These are phyloP conservation scores for Drosophila meridiana DNA, from an alignment of 2,888 invertebrate genomes.

Conservation along the genomic window DNA sequence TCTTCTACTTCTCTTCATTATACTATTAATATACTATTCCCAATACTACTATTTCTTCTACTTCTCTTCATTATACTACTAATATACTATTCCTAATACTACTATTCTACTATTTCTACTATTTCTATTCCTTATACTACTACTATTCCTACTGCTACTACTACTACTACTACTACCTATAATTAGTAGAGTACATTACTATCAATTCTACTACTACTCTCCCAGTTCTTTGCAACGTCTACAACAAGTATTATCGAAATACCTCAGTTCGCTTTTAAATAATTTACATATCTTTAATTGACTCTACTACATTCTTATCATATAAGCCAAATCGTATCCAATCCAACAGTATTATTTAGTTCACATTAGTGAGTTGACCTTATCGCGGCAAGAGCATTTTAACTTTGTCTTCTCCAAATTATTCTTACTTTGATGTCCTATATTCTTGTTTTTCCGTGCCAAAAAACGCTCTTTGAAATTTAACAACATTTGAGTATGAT, in stretches of 20 bases:
- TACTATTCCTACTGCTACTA: no score
- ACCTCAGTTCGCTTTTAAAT: neutral
- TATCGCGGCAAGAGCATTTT: neutral
- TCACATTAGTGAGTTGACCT: neutral
- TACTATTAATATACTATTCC: no score
- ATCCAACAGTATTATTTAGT: neutral
- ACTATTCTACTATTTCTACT: neutral
- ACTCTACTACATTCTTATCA: neutral
- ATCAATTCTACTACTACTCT: neutral
- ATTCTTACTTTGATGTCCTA: neutral
- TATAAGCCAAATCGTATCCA: no score
- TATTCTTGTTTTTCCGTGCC: neutral
- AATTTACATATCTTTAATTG: neutral
- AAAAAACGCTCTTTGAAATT: conserved; percentile 12
- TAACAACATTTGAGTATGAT: conserved; percentile 7
- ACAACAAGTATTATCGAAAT: neutral
- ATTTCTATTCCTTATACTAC: neutral
- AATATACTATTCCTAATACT: neutral
- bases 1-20: no score
- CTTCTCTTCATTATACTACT: neutral
- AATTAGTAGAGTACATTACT: neutral
- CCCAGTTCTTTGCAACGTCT: neutral
- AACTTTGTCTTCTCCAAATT: no score
- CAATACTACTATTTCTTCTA: neutral
- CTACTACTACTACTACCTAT: neutral